Base-by-base conservation (phyloP, 2,888 invertebrate genomes). In the Sthenelais limicola region DNA sequence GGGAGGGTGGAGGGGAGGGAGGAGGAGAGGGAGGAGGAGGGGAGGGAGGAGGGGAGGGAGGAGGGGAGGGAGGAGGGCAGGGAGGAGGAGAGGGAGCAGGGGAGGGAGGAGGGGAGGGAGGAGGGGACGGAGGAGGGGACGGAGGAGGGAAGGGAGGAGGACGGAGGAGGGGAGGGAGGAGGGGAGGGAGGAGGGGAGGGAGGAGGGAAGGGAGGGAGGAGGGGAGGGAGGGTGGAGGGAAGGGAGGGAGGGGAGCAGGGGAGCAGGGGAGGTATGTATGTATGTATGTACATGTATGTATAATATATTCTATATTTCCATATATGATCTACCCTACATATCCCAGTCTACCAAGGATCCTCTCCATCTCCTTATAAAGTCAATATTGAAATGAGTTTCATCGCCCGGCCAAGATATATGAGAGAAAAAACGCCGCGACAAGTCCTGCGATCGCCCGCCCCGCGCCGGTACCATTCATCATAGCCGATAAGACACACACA, bases 341-440 rank as follows among this genome's bases (percentile, higher is more conserved):
- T n/a, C n/a, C n/a, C n/a, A n/a, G n/a, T n/a, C n/a, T n/a, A n/a
- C n/a, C n/a, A n/a, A n/a, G n/a, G n/a, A n/a, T n/a, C n/a, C n/a
- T n/a, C n/a, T n/a, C n/a, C n/a, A n/a, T n/a, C n/a, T n/a, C n/a
- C n/a, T n/a, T n/a, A n/a, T n/a, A n/a, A n/a, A n/a, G n/a, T n/a
- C n/a, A n/a, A n/a, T n/a, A n/a, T n/a, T n/a, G 56, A 24, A n/a
- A n/a, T 5, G 30, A n/a, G 56, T 56, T 32, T 28, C 18, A 56
- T 56, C 28, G 56, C 30, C 9, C 32, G 32, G 15, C 9, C 56
- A 9, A 33, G 30, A 15, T 56, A 32, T 56, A n/a, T 56, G 43
- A 43, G 12, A 12, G 43, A 43, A 43, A 43, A 43, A 43, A 43
- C 12, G 15, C 9, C 43, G 12, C 9, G 43, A 43, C 43, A 43